Evolutionary conservation across 2,888 invertebrate species (phyloP), one percentile per base, ranked within the genome.

Genomic region (Lithophane ornitopus): DNA sequence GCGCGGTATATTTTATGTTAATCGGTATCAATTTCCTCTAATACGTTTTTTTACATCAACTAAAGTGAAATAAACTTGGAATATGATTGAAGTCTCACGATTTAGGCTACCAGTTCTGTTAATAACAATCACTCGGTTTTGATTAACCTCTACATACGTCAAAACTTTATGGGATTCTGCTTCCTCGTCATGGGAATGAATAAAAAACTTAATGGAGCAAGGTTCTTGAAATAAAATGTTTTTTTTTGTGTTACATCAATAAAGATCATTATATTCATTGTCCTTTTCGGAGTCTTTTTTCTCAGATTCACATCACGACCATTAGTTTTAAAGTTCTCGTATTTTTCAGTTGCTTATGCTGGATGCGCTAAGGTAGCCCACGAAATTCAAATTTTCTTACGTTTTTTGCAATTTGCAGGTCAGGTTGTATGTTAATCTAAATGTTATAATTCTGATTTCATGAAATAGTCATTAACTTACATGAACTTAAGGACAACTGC

Each of bases 1-100:
- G n/a, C 28, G 39, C n/a, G 39, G 11, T 39, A 59, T 39, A 70
- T 62, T 52, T 73, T 81, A 70, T 62, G 56, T 74, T 81, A 81
- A 84, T 81, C 46, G 76, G 49, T 84, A 75, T 76, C 73, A 69
- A 84, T 85, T 81, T 84, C 85, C 85, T 84, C 39, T 73, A 65
- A 28, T 46, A 46, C 16, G 7, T 80, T 83, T 76, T 80, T 75
- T 44, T 67, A 44, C 49, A 22, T 79, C 14, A 54, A 49, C 6
- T 59, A 41, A 74, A 72, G 65, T 75, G 58, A 79, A 76, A 84
- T 75, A 54, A 62, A 81, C 74, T 81, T 28, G 22, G 54, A 59
- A 28, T 72, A 46, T 70, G 76, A 81, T 81, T 76, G 70, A 84
- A 66, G 78, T 74, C 65, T 78, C 84, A 78, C 78, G 75, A 74